Evolutionary conservation across 2,888 invertebrate species (phyloP).

Genomic region (Galeruca laticollis): DNA sequence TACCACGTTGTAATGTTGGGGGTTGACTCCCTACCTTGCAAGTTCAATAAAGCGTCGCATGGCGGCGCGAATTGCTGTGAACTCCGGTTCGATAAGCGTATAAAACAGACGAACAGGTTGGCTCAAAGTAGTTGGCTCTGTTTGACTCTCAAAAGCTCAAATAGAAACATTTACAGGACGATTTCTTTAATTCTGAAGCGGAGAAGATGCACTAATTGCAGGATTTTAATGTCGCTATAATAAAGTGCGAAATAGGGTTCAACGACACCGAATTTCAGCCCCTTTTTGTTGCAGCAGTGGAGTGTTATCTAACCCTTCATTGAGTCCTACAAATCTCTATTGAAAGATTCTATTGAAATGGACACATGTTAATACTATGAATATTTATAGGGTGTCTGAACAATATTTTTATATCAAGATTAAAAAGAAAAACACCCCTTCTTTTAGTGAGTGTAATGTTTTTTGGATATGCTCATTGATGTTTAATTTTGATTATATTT

Average conservation of each 20-base stretch:
- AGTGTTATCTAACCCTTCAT: conserved; percentile 35
- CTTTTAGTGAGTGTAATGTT: too few species aligned
- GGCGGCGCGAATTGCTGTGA: conserved; percentile 56
- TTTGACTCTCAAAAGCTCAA: conserved; percentile 18
- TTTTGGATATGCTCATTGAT: too few species aligned
- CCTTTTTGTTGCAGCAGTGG: conserved; percentile 26
- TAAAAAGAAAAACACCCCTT: background rate
- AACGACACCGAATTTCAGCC: conserved; percentile 24
- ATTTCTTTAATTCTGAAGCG: conserved; percentile 18
- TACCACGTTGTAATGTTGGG: conserved; percentile 64
- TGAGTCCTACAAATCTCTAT: conserved; percentile 11
- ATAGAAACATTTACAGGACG: conserved; percentile 14
- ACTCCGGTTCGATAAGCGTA: conserved; percentile 59
- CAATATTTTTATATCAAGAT: background rate
- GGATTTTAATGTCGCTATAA: conserved; percentile 11
- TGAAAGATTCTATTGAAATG: conserved; percentile 18
- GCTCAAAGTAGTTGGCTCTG: conserved; percentile 27
- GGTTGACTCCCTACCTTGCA: conserved; percentile 65
- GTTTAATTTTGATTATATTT: too few species aligned
- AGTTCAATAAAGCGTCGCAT: conserved; percentile 59
- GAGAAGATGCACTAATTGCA: background rate
- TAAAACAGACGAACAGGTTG: conserved; percentile 42
- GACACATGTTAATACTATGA: background rate
- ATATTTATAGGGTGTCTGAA: background rate
- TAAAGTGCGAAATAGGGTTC: conserved; percentile 16